phyloP scores from a whole-genome alignment of 2,797 vertebrate species.

The Corythornis leucogaster region DNA sequence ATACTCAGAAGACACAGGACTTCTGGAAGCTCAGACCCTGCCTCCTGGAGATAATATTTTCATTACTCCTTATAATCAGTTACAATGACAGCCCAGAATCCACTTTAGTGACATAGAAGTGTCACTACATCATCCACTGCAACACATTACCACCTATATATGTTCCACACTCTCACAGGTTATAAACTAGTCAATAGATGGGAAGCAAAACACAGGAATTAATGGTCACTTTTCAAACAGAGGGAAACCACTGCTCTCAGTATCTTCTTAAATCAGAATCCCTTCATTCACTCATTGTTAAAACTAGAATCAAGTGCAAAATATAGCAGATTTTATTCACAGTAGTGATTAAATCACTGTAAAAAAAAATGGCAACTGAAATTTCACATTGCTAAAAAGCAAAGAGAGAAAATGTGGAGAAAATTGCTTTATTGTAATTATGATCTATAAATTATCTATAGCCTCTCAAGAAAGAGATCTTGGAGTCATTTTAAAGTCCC shows the following conservation, averaged over 20 bases:
- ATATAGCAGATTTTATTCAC: neutral
- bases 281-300: neutral
- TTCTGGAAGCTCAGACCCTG: neutral
- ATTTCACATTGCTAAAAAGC: neutral
- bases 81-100: neutral
- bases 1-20: neutral
- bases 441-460: neutral
- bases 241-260: neutral
- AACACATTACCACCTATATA: neutral
- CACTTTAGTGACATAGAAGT: neutral
- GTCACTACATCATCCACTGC: neutral
- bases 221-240: neutral
- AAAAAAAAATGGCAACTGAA: conserved; percentile 13
- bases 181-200: neutral
- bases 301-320: neutral
- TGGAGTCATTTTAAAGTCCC: neutral
- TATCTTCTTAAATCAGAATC: neutral
- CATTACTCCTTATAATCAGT: neutral
- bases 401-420: neutral
- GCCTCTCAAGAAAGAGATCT: neutral
- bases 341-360: neutral
- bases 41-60: neutral
- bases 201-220: neutral
- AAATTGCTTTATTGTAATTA: neutral
- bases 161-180: neutral